Evolutionary conservation across 1,140 invertebrate species (phyloP), one percentile per base, ranked within the genome.

Genomic region (Scylla paramamosain): DNA sequence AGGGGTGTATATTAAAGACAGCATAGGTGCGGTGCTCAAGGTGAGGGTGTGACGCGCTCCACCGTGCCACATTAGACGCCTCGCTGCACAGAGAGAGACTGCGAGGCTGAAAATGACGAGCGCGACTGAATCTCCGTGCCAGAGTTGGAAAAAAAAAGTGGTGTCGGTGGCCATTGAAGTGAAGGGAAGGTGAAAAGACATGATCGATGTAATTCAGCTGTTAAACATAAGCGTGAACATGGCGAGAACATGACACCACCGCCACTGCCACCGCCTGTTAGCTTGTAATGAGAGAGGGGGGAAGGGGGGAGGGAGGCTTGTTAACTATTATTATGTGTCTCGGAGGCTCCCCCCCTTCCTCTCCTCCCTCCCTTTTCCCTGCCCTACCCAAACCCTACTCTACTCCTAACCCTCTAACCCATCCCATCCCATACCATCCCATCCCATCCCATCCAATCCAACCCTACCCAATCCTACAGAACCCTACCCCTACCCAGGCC

Each of bases 161-260:
- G 48, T 29, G 93, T 94, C 93, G 93, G 93, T 31, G 48, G 16
- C 93, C 87, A 89, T 94, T 94, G 93, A 94, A 90, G 93, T 94
- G 93, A 94, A 89, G 87, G 93, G 93, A 94, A 94, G 93, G 86
- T 90, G 93, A 94, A 59, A 94, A 90, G 86, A 89, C 87, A 90
- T 94, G 93, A 94, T 94, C 93, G 93, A 94, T 94, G 93, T 88
- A 94, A 94, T 94, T 94, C 93, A 94, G 93, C 93, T 94, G 93
- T 94, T 94, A 89, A 90, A 94, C 87, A 67, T 90, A 67, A 94
- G 29, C 28, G 45, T 89, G 93, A 94, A 89, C 86, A 82, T 25
- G 93, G 82, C 93, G 89, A 87, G 93, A 90, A 94, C 93, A 94
- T 89, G 93, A 90, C 93, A 94, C 93, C 87, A 16, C 6, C n/a